phyloP scores from a whole-genome alignment of 1,140 invertebrate species.

The Hypothenemus hampei region DNA sequence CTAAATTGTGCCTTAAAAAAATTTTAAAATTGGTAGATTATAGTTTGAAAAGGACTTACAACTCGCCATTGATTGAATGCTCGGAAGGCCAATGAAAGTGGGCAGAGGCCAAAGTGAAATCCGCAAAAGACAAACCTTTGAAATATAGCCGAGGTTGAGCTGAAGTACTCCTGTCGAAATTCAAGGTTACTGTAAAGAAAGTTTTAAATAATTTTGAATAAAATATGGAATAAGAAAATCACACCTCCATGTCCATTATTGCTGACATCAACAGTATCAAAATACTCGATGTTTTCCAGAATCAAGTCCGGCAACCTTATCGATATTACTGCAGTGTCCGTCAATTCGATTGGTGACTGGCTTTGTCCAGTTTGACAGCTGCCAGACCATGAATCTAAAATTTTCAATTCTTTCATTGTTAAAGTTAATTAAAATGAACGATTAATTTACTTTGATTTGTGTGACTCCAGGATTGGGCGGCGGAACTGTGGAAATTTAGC shows the following conservation, averaged over 20 bases:
- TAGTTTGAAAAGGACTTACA: constrained; percentile 32
- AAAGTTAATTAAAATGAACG: too few species aligned
- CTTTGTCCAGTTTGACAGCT: constrained; percentile 7
- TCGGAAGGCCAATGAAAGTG: constrained; percentile 79
- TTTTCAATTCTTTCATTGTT: too few species aligned
- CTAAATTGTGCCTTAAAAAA: constrained; percentile 49
- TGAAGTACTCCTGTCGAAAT: too few species aligned
- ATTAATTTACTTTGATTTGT: neutral
- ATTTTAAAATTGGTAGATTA: neutral
- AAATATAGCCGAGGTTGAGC: constrained; percentile 16
- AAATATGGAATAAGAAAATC: neutral
- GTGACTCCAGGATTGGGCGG: neutral
- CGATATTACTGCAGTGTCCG: too few species aligned
- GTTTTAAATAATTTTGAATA: too few species aligned
- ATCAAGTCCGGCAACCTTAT: too few species aligned
- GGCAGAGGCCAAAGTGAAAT: constrained; percentile 60
- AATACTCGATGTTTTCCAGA: constrained; percentile 2
- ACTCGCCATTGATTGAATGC: constrained; percentile 59
- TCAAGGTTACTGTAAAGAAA: too few species aligned
- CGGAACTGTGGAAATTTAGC: too few species aligned
- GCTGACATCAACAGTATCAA: constrained; percentile 1
- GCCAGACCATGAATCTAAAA: too few species aligned
- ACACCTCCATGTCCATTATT: constrained; percentile 24
- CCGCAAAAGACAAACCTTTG: constrained; percentile 45
- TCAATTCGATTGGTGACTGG: constrained; percentile 22